A percentile compares a stretch with the other conserved stretches of the same genome.
phyloP scores from a whole-genome alignment of 2,113 vertebrate species.

The Chauna torquata region DNA sequence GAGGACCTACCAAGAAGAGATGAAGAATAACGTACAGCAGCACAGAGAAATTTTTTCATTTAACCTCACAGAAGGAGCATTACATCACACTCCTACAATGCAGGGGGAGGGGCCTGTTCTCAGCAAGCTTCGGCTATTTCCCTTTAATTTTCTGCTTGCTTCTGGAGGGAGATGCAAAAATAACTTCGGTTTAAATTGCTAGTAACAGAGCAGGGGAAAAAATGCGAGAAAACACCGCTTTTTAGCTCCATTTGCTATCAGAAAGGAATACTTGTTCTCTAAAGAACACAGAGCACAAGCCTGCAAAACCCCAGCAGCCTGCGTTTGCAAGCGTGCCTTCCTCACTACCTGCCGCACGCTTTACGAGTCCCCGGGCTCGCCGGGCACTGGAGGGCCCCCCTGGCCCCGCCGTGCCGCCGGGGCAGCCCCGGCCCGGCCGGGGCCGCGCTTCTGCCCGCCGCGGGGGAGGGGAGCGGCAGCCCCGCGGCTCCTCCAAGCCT shows the following conservation, averaged over 20 bases:
- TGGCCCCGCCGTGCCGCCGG: too few relatives aligned
- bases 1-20: not conserved
- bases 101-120: constrained; percentile 72
- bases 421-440: too few relatives aligned
- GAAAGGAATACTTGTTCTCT: rapidly evolving
- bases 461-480: too few relatives aligned
- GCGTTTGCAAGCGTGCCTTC: not conserved
- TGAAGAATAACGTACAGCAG: constrained; percentile 26
- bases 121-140: constrained; percentile 73
- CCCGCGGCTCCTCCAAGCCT: too few relatives aligned
- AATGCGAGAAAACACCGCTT: not conserved
- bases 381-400: too few relatives aligned
- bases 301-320: not conserved
- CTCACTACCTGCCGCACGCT: too few relatives aligned
- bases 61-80: constrained; percentile 73
- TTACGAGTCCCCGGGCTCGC: too few relatives aligned
- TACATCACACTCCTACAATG: constrained; percentile 82
- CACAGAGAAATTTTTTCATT: constrained; percentile 65
- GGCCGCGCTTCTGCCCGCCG: too few relatives aligned
- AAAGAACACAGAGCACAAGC: not conserved
- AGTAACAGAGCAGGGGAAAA: not conserved
- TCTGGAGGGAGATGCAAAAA: constrained; percentile 57
- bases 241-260: not conserved
- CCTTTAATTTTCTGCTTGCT: constrained; percentile 52
- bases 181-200: constrained; percentile 1